phyloP scores from a whole-genome alignment of 2,113 vertebrate genomes.

The Pachycephala philippinensis region DNA sequence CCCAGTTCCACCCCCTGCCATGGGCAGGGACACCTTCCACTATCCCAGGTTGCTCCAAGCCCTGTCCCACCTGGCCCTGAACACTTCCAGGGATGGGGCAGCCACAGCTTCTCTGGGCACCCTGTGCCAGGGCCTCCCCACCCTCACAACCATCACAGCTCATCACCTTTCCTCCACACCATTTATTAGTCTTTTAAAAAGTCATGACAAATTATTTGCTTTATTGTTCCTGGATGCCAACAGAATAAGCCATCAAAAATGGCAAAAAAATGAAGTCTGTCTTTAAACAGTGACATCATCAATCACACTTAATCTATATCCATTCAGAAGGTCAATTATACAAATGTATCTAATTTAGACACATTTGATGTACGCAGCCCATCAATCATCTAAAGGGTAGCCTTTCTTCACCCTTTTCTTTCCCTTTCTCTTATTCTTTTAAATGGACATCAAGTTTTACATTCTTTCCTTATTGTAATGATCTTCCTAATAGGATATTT shows the following conservation, averaged over 20 bases:
- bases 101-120: background rate
- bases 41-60: fast-evolving
- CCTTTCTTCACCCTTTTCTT: constrained; percentile 36
- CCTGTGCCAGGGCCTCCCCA: background rate
- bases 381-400: constrained; percentile 79
- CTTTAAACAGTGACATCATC: constrained; percentile 72
- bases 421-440: constrained; percentile 59
- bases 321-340: constrained; percentile 83
- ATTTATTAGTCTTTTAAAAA: constrained; percentile 64
- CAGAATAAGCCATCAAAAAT: constrained; percentile 63
- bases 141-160: background rate
- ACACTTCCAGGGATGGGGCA: background rate
- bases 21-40: background rate
- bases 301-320: constrained; percentile 82
- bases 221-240: constrained; percentile 71
- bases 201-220: constrained; percentile 51
- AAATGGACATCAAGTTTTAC: constrained; percentile 57
- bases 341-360: constrained; percentile 78
- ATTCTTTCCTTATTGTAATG: constrained; percentile 38
- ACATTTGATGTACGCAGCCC: constrained; percentile 73
- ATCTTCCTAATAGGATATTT: background rate
- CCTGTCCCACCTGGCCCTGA: background rate
- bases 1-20: background rate
- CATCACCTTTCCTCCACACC: background rate
- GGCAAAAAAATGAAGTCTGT: constrained; percentile 73